Evolutionary conservation across 2,797 vertebrate genomes (phyloP), one percentile per base, ranked within the genome.

Genomic region (Schizopygopsis pylzovi): DNA sequence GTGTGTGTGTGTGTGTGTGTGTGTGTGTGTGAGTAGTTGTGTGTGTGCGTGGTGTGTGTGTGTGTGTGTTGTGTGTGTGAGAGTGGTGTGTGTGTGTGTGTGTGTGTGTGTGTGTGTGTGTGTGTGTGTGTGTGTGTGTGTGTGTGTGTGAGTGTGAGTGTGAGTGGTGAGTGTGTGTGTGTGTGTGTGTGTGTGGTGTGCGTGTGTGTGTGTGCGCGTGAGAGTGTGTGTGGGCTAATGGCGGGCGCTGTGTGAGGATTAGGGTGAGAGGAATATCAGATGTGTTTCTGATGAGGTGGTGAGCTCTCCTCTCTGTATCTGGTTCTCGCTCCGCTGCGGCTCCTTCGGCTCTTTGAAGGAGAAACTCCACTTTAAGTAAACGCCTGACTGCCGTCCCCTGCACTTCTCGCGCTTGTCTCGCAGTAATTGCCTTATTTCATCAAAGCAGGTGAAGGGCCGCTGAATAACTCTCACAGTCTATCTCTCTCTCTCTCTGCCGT

Each of bases 351-450:
- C 88, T 94, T 92, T 91, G 76, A 95, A 94, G 91, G 91, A 90
- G 90, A 93, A 86, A 92, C 90, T 92, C 91, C 82, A 85, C 90
- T 93, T 90, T 45, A 52, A 92, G 88, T 90, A 88, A 52, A 87
- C 89, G 81, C 85, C 82, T 70, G 70, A 84, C 84, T 87, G 86
- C 68, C n/a, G 13, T 54, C 82, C 82, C n/a, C 80, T 10, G 43
- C 83, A 45, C 49, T 71, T 75, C 89, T 92, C 92, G 89, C 90
- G 86, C 94, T 83, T 76, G 71, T 76, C 82, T 77, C 93, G 93
- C 89, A 92, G 85, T 96, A 96, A 96, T 93, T 96, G 92, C 91
- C 92, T 91, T 92, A 93, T 95, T 96, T 95, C 88, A 91, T 96
- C 95, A 93, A 92, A 92, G 94, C 94, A 96, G 94, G 94, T 97